Evolutionary conservation across 2,113 vertebrate genomes (phyloP).

Genomic region (Oryctolagus cuniculus): DNA sequence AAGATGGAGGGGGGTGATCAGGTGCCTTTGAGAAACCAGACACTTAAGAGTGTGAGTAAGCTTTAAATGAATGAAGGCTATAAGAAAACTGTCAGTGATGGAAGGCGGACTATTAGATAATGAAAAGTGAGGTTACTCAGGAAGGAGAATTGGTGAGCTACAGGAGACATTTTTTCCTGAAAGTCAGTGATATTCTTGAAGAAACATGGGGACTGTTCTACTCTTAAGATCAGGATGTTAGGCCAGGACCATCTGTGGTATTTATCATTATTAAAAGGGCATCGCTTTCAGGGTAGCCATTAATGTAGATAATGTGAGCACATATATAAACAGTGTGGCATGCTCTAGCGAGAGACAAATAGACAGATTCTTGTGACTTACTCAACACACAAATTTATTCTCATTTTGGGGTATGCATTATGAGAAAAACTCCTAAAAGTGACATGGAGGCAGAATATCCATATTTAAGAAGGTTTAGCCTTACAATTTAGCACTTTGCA

Average conservation of each 20-base stretch:
- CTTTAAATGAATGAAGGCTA: slow-evolving; percentile 58
- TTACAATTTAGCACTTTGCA: neutral
- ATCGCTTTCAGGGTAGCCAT: neutral
- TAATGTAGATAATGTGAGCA: neutral
- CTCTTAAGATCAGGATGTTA: neutral
- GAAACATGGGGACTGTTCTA: neutral
- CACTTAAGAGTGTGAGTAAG: slow-evolving; percentile 5
- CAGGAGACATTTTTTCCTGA: slow-evolving; percentile 35
- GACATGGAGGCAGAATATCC: neutral
- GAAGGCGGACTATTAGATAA: slow-evolving; percentile 67
- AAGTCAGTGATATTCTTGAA: slow-evolving; percentile 44
- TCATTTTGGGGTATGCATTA: neutral
- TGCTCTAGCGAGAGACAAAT: neutral
- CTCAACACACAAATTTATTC: neutral
- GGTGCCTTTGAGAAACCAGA: slow-evolving; percentile 53
- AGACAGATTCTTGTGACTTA: neutral
- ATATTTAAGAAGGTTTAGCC: neutral
- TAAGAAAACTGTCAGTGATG: slow-evolving; percentile 73
- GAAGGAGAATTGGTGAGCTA: slow-evolving; percentile 44
- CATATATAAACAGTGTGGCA: neutral
- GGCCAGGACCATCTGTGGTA: neutral
- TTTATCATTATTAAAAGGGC: neutral
- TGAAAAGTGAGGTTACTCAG: neutral
- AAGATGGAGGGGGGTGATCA: neutral
- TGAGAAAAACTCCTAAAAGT: neutral